A percentile compares a stretch with the other conserved stretches of the same genome.
Conservation (phyloP, 2,797 vertebrate genomes). For the Cygnus olor region DNA sequence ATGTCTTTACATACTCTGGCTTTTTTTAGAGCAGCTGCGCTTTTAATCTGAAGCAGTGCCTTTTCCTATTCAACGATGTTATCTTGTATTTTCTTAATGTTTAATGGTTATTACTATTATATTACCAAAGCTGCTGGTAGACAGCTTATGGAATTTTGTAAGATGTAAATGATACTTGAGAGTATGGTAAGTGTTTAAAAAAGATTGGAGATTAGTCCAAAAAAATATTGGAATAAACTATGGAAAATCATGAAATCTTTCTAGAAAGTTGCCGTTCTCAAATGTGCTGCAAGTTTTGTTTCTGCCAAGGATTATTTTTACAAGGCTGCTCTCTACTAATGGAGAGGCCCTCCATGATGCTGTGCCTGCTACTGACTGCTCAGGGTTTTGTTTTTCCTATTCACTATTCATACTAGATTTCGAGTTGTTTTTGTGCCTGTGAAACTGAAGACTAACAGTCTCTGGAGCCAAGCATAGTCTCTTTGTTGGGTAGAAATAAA, state of each 20-base stretch:
- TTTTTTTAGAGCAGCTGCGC: neutral
- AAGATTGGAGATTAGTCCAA: neutral
- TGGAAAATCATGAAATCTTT: neutral
- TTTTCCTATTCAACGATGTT: neutral
- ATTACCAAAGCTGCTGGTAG: neutral
- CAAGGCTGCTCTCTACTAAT: constrained; percentile 8
- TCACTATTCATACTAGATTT: constrained; percentile 64
- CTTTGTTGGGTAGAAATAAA: constrained; percentile 70
- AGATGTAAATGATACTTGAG: neutral
- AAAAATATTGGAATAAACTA: neutral
- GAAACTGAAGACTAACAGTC: constrained; percentile 56
- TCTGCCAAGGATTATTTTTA: constrained; percentile 51
- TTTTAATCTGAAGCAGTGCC: neutral
- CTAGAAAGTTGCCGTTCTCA: constrained; percentile 7
- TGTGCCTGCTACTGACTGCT: constrained; percentile 41
- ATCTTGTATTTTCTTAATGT: neutral
- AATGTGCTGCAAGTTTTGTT: neutral
- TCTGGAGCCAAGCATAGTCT: constrained; percentile 63
- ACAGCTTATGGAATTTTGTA: neutral
- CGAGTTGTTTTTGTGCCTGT: constrained; percentile 54
- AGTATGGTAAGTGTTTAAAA: neutral
- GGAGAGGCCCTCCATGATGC: constrained; percentile 18
- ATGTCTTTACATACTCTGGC: neutral
- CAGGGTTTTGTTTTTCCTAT: constrained; percentile 28
- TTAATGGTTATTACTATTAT: neutral